These are phyloP conservation scores for Lucilia cuprina DNA, from an alignment of 1,140 invertebrate species.

Conservation along the genomic window DNA sequence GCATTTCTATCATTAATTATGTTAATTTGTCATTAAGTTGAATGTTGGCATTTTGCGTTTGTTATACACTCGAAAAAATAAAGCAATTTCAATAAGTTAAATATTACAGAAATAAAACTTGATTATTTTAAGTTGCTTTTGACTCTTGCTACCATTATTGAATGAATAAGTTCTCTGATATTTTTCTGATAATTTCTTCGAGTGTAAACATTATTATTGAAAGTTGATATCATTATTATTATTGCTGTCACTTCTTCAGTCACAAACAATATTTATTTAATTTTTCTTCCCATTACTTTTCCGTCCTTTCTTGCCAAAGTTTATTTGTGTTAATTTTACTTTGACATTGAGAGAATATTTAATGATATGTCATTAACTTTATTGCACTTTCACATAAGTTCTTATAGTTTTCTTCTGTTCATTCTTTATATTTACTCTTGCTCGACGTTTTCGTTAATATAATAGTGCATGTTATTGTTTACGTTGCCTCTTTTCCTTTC, in stretches of 20 bases:
- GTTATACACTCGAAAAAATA: background rate
- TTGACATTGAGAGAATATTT: conserved; percentile 32
- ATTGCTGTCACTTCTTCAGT: background rate
- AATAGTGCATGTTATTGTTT: background rate
- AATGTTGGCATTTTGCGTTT: background rate
- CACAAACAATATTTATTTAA: background rate
- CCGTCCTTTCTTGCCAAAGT: conserved; percentile 15
- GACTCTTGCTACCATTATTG: too few relatives aligned
- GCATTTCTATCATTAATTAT: conserved; percentile 19
- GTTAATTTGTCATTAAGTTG: conserved; percentile 19
- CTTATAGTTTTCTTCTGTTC: background rate
- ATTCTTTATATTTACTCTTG: background rate
- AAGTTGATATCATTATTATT: background rate
- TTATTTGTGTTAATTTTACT: conserved; percentile 33
- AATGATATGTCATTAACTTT: conserved; percentile 34
- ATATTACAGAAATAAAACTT: too few relatives aligned
- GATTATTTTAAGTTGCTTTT: too few relatives aligned
- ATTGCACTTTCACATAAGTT: conserved; percentile 31
- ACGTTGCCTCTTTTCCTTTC: background rate
- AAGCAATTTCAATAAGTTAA: too few relatives aligned
- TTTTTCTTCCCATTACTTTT: background rate
- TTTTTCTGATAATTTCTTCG: background rate
- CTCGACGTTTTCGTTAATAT: background rate
- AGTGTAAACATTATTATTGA: background rate
- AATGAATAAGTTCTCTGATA: too few relatives aligned